Evolutionary conservation across 2,888 invertebrate species (phyloP).

Genomic region (Hydroisotoma schaefferi): DNA sequence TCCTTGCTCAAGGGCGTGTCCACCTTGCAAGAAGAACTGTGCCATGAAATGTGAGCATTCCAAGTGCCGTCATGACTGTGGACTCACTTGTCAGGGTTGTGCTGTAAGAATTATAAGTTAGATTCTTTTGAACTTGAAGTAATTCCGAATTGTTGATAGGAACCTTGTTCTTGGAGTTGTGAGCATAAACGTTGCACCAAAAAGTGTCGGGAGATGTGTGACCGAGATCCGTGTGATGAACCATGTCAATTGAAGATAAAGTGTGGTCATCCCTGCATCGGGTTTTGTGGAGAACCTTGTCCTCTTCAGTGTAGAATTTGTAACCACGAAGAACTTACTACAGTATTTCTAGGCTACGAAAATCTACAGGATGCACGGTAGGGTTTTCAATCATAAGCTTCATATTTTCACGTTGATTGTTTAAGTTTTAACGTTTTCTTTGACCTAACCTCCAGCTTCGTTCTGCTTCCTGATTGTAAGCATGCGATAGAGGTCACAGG

Average conservation of each 20-base stretch:
- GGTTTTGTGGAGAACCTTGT: constrained; percentile 70
- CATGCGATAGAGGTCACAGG: constrained; percentile 52
- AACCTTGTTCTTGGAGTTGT: background rate
- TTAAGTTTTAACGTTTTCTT: no score
- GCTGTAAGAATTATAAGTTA: background rate
- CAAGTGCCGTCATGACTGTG: constrained; percentile 32
- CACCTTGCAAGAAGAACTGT: constrained; percentile 48
- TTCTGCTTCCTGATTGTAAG: constrained; percentile 50
- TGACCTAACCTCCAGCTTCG: constrained; percentile 41
- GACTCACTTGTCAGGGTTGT: no score
- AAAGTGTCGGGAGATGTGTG: constrained; percentile 50
- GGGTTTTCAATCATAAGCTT: no score
- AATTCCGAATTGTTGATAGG: background rate
- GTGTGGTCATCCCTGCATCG: constrained; percentile 55
- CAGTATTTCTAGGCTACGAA: no score
- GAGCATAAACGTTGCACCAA: background rate
- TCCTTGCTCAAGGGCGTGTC: constrained; percentile 49
- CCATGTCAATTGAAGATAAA: constrained; percentile 50
- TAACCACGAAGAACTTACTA: constrained; percentile 52
- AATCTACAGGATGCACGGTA: no score
- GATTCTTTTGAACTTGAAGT: background rate
- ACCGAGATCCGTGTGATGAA: constrained; percentile 50
- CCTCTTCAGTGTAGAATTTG: constrained; percentile 61
- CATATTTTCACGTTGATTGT: no score
- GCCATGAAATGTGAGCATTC: constrained; percentile 41